These are phyloP conservation scores for Scolanthus callimorphus DNA, from an alignment of 92 coral and sea anemone species.

Conservation along the genomic window DNA sequence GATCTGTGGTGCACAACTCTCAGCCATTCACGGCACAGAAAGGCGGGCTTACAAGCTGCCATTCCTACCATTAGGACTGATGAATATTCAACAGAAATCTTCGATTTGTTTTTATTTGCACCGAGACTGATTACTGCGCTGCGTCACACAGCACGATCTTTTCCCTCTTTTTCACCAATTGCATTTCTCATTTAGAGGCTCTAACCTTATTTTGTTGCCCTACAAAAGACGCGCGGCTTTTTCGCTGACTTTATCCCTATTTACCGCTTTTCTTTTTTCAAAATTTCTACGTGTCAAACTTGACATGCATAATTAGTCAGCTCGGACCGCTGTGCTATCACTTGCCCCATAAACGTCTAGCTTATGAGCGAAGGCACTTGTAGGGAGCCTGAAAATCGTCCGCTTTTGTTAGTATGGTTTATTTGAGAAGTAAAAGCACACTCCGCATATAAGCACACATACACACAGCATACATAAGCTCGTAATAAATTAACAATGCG, in stretches of 20 bases:
- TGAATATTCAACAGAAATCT: conserved; percentile 67
- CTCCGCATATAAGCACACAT: too few species aligned
- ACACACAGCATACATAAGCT: too few species aligned
- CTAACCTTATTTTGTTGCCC: too few species aligned
- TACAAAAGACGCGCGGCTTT: too few species aligned
- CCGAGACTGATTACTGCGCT: background rate
- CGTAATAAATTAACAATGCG: too few species aligned
- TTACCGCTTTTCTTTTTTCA: background rate
- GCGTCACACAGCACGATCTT: too few species aligned
- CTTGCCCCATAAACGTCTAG: background rate
- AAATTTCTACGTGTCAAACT: background rate
- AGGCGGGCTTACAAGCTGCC: conserved; percentile 68
- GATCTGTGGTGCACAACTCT: conserved; percentile 48
- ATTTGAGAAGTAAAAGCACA: too few species aligned
- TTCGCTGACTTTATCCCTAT: too few species aligned
- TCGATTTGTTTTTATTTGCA: conserved; percentile 41
- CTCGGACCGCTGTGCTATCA: background rate
- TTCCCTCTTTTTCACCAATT: too few species aligned
- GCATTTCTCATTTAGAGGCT: too few species aligned
- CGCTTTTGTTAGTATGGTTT: too few species aligned
- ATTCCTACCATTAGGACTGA: conserved; percentile 35
- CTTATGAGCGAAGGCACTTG: background rate
- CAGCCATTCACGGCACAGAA: conserved; percentile 28
- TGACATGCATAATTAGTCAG: background rate
- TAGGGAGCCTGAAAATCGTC: background rate